A percentile compares a stretch with the other conserved stretches of the same genome.
Evolutionary conservation across 2,797 vertebrate species (phyloP).

Genomic region (Hybognathus amarus): DNA sequence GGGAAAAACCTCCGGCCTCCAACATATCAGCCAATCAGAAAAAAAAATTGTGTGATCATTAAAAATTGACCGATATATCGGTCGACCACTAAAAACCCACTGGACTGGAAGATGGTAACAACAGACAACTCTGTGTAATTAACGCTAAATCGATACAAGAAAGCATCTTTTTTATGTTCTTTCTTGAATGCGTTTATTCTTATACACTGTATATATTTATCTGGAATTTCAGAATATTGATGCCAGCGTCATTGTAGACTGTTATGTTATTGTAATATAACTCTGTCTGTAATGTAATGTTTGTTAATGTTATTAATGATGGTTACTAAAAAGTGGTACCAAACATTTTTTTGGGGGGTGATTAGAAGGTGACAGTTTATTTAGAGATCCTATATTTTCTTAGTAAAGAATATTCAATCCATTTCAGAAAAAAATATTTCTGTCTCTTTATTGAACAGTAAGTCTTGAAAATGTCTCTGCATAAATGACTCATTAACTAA

Average conservation of each 20-base stretch:
- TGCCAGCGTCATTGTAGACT: not conserved
- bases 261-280: slow-evolving; percentile 5
- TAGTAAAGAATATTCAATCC: slow-evolving; percentile 22
- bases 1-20: not conserved
- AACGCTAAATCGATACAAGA: not conserved
- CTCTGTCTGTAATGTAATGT: slow-evolving; percentile 3
- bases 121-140: not conserved
- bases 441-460: not conserved
- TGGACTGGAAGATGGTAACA: not conserved
- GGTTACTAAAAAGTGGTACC: slow-evolving; percentile 1
- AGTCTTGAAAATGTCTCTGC: not conserved
- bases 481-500: not conserved
- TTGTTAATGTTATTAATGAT: slow-evolving; percentile 18
- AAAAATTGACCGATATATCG: not conserved
- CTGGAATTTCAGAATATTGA: not conserved
- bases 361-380: not conserved
- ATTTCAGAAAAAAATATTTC: not conserved
- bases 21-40: not conserved
- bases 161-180: not conserved
- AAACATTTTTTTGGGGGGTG: not conserved
- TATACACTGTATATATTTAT: slow-evolving; percentile 37
- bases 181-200: not conserved
- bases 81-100: not conserved
- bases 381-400: slow-evolving; percentile 27
- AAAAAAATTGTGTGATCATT: not conserved